Evolutionary conservation across 1,140 invertebrate species (phyloP).

Genomic region (Pinna nobilis): DNA sequence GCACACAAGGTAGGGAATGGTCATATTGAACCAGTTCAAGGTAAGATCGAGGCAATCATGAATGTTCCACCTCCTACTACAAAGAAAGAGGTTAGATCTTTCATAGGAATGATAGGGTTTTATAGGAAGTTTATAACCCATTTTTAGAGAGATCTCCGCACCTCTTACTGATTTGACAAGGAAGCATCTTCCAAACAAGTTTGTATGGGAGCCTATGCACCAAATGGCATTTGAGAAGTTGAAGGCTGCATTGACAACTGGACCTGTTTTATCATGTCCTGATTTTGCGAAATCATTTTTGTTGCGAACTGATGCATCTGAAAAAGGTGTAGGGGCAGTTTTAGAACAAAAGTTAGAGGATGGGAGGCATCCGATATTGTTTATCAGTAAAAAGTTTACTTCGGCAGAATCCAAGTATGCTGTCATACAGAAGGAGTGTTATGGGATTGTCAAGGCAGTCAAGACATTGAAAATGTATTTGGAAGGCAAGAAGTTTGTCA

Average conservation of each 20-base stretch:
- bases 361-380: background rate
- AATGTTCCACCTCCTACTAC: conserved; percentile 1
- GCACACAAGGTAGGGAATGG: conserved; percentile 4
- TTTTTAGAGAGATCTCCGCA: background rate
- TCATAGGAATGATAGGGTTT: conserved; percentile 37
- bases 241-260: conserved; percentile 22
- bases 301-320: conserved; percentile 66
- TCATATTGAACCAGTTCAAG: background rate
- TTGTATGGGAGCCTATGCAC: background rate
- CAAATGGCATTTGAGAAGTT: conserved; percentile 32
- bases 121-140: conserved; percentile 9
- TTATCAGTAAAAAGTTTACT: too few relatives aligned
- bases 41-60: conserved; percentile 4
- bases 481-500: background rate
- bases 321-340: conserved; percentile 63
- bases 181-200: conserved; percentile 6
- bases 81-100: too few relatives aligned
- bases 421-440: conserved; percentile 24
- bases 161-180: conserved; percentile 3
- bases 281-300: conserved; percentile 17
- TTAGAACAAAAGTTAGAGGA: conserved; percentile 52
- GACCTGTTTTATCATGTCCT: conserved; percentile 30
- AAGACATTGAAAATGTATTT: background rate
- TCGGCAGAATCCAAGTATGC: conserved; percentile 7
- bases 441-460: conserved; percentile 3